Conservation (phyloP, 2,113 vertebrate genomes). For the Diphyllodes magnificus region DNA sequence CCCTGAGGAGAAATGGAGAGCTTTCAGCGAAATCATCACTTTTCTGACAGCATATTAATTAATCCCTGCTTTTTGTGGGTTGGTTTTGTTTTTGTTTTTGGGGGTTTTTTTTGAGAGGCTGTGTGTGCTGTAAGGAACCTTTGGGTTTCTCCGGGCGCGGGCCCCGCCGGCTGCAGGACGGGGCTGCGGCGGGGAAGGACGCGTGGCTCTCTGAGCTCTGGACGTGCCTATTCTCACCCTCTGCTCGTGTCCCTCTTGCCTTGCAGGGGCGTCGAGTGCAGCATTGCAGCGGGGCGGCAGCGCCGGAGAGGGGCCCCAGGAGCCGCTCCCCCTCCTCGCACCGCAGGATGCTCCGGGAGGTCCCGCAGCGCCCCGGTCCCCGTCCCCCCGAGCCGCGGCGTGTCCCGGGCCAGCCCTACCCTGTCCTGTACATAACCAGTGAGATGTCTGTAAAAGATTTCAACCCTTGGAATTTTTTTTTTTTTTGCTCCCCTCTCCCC, state of each 20-base stretch:
- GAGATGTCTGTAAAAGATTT: slow-evolving; percentile 65
- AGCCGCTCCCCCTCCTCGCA: not conserved
- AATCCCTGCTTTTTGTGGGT: not conserved
- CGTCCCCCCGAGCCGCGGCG: not conserved
- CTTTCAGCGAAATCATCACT: not conserved
- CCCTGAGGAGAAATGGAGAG: not conserved
- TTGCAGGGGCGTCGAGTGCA: not conserved
- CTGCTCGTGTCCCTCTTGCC: not conserved
- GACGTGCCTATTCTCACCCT: not conserved
- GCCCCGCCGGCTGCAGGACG: not conserved
- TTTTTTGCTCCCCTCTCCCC: not conserved
- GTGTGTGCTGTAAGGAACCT: not conserved
- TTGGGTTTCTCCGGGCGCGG: not conserved
- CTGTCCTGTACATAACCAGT: slow-evolving; percentile 54
- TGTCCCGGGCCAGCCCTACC: not conserved
- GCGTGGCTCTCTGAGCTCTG: not conserved
- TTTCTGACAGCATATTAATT: slow-evolving; percentile 4
- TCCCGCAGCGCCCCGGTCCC: not conserved
- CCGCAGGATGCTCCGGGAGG: not conserved
- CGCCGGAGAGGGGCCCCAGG: not conserved
- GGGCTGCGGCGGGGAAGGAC: not conserved
- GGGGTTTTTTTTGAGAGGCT: not conserved
- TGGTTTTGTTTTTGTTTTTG: no score
- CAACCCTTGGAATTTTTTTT: slow-evolving; percentile 39
- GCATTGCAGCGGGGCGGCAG: not conserved